Percentiles rank a stretch among this genome's conserved stretches.
phyloP scores from a whole-genome alignment of 2,888 invertebrate species.

The Netelia melanura region DNA sequence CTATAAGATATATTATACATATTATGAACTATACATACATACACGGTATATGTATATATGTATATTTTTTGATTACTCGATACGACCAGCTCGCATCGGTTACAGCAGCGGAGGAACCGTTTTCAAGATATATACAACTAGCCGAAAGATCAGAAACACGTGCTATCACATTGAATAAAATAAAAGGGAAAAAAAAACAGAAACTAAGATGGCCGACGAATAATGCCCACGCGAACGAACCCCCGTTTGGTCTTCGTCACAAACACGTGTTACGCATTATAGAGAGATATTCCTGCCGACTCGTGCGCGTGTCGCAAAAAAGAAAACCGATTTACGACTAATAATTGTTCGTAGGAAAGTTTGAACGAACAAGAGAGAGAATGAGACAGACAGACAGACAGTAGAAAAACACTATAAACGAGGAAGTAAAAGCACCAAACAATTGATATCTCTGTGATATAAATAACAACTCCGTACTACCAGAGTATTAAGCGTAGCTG shows the following conservation, averaged over 20 bases:
- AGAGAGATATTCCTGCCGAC: conserved; percentile 12
- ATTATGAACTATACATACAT: conserved; percentile 10
- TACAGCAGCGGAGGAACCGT: conserved; percentile 30
- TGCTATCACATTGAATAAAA: conserved; percentile 7
- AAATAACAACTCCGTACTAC: conserved; percentile 79
- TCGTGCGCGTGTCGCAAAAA: conserved; percentile 22
- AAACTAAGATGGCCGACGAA: neutral
- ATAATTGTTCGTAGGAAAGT: conserved; percentile 5
- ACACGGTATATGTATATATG: conserved; percentile 41
- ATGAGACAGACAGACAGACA: neutral
- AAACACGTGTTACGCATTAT: conserved; percentile 13
- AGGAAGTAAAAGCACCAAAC: conserved; percentile 77
- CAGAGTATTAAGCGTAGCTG: conserved; percentile 80
- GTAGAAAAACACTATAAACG: conserved; percentile 35
- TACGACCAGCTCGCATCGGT: conserved; percentile 39
- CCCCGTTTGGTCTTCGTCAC: neutral
- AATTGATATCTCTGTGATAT: conserved; percentile 81
- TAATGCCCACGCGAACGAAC: neutral
- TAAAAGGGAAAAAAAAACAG: neutral
- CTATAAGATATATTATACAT: conserved; percentile 21
- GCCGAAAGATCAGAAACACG: conserved; percentile 16
- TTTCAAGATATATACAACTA: conserved; percentile 20
- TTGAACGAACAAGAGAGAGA: conserved; percentile 15
- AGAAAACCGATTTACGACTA: conserved; percentile 4
- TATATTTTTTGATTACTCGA: conserved; percentile 47